phyloP scores from a whole-genome alignment of 1,140 invertebrate species.

The Hesperophylax magnus region DNA sequence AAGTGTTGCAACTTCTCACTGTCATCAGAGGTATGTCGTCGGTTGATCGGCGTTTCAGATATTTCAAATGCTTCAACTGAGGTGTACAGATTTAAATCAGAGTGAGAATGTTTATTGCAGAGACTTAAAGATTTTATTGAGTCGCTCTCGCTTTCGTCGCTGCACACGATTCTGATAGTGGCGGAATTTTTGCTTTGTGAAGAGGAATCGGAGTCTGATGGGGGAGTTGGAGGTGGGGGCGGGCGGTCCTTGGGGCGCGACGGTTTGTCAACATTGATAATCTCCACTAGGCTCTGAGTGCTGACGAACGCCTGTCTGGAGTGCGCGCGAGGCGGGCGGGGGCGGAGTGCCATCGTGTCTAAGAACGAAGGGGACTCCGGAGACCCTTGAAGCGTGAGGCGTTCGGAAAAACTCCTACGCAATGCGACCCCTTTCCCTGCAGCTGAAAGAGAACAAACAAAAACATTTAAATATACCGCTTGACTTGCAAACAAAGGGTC shows the following conservation, averaged over 20 bases:
- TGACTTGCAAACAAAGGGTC: no score
- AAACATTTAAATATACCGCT: no score
- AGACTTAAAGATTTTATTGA: not conserved
- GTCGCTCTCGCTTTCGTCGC: not conserved
- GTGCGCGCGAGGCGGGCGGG: constrained; percentile 73
- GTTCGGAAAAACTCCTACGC: constrained; percentile 52
- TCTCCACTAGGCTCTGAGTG: constrained; percentile 63
- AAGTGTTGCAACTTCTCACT: not conserved
- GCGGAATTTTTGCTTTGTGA: constrained; percentile 26
- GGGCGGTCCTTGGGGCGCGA: constrained; percentile 61
- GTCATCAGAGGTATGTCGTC: constrained; percentile 23
- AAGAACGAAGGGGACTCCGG: constrained; percentile 70
- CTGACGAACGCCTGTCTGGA: constrained; percentile 73
- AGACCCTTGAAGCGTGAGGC: constrained; percentile 61
- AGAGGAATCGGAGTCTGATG: constrained; percentile 17
- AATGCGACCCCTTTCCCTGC: constrained; percentile 17
- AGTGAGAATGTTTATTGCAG: constrained; percentile 19
- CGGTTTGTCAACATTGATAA: constrained; percentile 58
- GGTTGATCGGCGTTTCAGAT: not conserved
- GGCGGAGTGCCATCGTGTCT: constrained; percentile 83
- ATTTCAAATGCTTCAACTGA: not conserved
- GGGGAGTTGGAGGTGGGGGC: constrained; percentile 63
- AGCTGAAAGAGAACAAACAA: constrained; percentile 1
- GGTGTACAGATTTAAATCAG: constrained; percentile 9
- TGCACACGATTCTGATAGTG: constrained; percentile 22